Evolutionary conservation across 2,113 vertebrate species (phyloP), one percentile per base, ranked within the genome.

Genomic region (Octodon degus): DNA sequence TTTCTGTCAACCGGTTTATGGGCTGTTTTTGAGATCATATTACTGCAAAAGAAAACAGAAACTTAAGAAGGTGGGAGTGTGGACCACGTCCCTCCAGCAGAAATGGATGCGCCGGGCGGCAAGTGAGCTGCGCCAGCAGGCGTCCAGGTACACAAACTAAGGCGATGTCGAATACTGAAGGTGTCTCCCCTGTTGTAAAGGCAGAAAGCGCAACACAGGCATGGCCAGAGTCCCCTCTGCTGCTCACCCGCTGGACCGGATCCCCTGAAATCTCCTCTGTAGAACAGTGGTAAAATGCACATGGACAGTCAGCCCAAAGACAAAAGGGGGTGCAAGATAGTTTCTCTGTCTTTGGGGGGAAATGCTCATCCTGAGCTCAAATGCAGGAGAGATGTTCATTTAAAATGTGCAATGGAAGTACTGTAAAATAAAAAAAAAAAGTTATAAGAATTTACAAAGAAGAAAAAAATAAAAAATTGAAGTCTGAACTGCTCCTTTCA

Each of bases 41-140:
- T 93, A 85, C 76, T 12, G 27, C 72, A 62, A 88, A 81, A 87
- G 74, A 93, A 97, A 84, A 94, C 0, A 93, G 67, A 97, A 95
- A 65, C n/a, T 70, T 17, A 81, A 9, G 32, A 87, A 93, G 34
- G 60, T 30, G 20, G 63, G 22, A 50, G 17, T 10, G n/a, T 20
- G 50, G 58, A 95, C 37, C 62, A 74, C 0, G 5, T 34, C 76
- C 63, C 34, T 10, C 55, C 84, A 63, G 62, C 58, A 74, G 7
- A 91, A 67, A 81, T 0, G 5, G 76, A 81, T 9, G n/a, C 17
- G 9, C 6, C 32, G 10, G 17, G 34, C n/a, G 63, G 62, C 24
- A 85, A 60, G 53, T 20, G 37, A 53, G 58, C 32, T 12, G 27
- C 0, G 34, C 47, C 34, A 70, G 22, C 63, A 77, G 72, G 53